Evolutionary conservation across 2,888 invertebrate species (phyloP), one percentile per base, ranked within the genome.

Genomic region (Pollenia angustigena): DNA sequence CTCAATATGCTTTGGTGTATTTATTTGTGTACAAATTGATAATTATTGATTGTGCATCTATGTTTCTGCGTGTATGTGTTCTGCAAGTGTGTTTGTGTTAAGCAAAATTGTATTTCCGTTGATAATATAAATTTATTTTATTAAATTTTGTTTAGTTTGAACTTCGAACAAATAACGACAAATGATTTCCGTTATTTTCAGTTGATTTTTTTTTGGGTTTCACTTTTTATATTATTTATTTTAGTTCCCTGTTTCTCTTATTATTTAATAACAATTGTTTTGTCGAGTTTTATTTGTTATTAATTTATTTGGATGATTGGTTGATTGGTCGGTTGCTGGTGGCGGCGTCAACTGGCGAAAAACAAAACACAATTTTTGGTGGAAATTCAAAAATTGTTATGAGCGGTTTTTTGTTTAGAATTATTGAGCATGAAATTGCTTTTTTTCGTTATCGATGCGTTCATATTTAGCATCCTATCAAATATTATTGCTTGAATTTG

Each of bases 101-200:
- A n/a, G 7, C 48, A 18, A 6, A 69, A 60, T 69, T 54, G 52
- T 54, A 54, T 72, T 82, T 68, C 69, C 75, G 12, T 46, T 23
- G 58, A 82, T 60, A 46, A 56, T 9, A 69, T 60, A 52, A 8
- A 62, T 82, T 62, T 42, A 54, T 81, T 72, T 66, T 23, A n/a
- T 69, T 14, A 12, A 52, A 23, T 23, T 23, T 23, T 2, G 6
- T 52, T 74, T 50, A 81, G 62, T 66, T 66, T 48, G 16, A 68
- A 75, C 11, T 44, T 69, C 9, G 12, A 68, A 68, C 69, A 76
- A 82, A 79, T 75, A 79, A 44, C 74, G 64, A 69, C 74, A 85
- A 85, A 82, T 79, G 62, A 82, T 85, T 75, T 85, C 85, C 85
- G 78, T 62, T 66, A 48, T 48, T 81, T 18, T 40, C 1, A 68